Evolutionary conservation across 1,140 invertebrate genomes (phyloP), one percentile per base, ranked within the genome.

Genomic region (Aphaenogaster floridana): DNA sequence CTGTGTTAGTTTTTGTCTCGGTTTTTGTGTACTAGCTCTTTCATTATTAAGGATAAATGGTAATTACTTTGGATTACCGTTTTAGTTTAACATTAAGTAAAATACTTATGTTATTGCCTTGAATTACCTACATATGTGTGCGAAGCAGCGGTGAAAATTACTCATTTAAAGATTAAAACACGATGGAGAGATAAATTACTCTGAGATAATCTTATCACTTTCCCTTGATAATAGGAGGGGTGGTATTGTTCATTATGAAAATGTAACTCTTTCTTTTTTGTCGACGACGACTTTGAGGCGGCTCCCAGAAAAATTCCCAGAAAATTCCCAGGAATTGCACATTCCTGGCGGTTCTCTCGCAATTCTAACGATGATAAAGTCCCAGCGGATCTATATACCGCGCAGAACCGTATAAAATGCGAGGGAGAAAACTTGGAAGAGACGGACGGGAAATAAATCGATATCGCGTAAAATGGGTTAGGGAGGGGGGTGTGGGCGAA

Each of bases 81-180:
- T 15, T 52, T 4, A 9, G 36, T 39, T 34, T 66, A 48, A 21
- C 66, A 66, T 50, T n/a, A 64, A 45, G 39, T 45, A 45, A 50
- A 66, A 50, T 34, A 48, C 28, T 45, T 64, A 7, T 34, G 17
- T 45, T 61, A 45, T 8, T 39, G 17, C 42, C 17, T 79, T 11
- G 69, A 9, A 79, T 66, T 79, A 66, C 6, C 17, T 34, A 15
- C 9, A 9, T 36, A 42, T 36, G 21, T n/a, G 13, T 11, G 42
- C 1, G 15, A 64, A 13, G 28, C 9, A 7, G 9, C 36, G 15
- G 17, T 8, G 15, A 64, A 79, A 79, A 79, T 48, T 64, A 77
- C 15, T 64, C 42, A 79, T 64, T 66, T 69, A 69, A 59, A 79
- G 28, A 79, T 79, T 79, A 79, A 79, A 63, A 79, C 50, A 66